Conservation (phyloP, 37 sponge, comb jelly and placozoan species). For the Dysidea cf. avara region DNA sequence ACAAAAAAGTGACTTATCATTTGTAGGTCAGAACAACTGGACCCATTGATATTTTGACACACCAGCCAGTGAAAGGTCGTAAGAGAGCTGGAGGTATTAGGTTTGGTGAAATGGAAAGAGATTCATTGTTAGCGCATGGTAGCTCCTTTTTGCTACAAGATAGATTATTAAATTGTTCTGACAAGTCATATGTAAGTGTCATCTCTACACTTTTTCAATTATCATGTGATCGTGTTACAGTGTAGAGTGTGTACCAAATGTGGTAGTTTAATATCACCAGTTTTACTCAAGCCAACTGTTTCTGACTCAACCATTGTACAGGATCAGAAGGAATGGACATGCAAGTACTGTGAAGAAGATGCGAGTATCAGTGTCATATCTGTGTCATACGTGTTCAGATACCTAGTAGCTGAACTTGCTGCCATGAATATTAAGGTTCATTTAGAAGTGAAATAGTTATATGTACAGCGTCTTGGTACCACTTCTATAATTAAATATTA, state of each 20-base stretch:
- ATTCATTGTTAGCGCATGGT: constrained; percentile 92
- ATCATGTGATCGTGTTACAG: constrained; percentile 12
- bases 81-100: constrained; percentile 85
- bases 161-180: constrained; percentile 94
- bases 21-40: constrained; percentile 92
- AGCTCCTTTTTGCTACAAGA: constrained; percentile 93
- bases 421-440: constrained; percentile 92
- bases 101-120: constrained; percentile 95
- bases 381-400: constrained; percentile 90
- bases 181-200: constrained; percentile 66
- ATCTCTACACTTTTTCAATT: background rate
- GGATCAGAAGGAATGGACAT: constrained; percentile 59
- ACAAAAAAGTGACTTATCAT: background rate
- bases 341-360: constrained; percentile 53
- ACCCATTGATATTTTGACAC: constrained; percentile 92
- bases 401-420: constrained; percentile 91
- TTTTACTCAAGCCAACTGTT: constrained; percentile 34
- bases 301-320: constrained; percentile 34
- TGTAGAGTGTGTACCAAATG: constrained; percentile 78
- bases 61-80: constrained; percentile 92
- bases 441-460: constrained; percentile 43
- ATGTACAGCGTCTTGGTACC: too few species aligned
- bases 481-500: too few species aligned
- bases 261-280: constrained; percentile 85
- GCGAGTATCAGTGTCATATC: constrained; percentile 65